Percentiles rank a stretch among this genome's conserved stretches.
phyloP scores from a whole-genome alignment of 2,113 vertebrate species.

The Arenaria interpres region DNA sequence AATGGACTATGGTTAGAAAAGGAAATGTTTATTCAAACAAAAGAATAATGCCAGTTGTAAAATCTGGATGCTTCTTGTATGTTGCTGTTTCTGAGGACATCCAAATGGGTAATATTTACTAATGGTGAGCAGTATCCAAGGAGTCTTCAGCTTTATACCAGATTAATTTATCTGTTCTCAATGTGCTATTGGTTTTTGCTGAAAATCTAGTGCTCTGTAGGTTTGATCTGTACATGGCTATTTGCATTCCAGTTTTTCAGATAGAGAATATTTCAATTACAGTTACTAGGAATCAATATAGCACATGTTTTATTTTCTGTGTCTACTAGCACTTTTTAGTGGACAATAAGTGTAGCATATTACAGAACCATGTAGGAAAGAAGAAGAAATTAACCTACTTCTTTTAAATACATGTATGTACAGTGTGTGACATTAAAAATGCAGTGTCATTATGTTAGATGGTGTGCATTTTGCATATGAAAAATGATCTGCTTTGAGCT shows the following conservation, averaged over 20 bases:
- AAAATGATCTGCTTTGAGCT: neutral
- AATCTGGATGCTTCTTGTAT: neutral
- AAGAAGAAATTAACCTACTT: neutral
- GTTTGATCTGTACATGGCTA: neutral
- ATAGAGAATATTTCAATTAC: neutral
- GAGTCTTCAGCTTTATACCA: neutral
- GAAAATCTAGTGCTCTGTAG: neutral
- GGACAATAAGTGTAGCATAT: neutral
- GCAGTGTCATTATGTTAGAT: neutral
- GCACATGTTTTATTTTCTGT: neutral
- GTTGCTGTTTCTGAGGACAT: slow-evolving; percentile 11
- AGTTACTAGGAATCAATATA: neutral
- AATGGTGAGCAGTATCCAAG: neutral
- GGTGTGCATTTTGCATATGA: neutral
- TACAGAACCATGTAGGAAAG: neutral
- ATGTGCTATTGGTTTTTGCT: neutral
- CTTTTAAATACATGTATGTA: neutral
- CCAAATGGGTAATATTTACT: neutral
- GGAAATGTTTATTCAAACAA: slow-evolving; percentile 57
- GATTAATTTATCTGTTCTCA: neutral
- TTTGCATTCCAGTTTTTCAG: neutral
- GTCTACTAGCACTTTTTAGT: neutral
- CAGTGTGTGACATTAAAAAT: neutral
- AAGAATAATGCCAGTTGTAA: slow-evolving; percentile 22
- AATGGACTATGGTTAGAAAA: slow-evolving; percentile 16